Evolutionary conservation across 2,888 invertebrate species (phyloP).

Genomic region (Mactromeris polynyma): DNA sequence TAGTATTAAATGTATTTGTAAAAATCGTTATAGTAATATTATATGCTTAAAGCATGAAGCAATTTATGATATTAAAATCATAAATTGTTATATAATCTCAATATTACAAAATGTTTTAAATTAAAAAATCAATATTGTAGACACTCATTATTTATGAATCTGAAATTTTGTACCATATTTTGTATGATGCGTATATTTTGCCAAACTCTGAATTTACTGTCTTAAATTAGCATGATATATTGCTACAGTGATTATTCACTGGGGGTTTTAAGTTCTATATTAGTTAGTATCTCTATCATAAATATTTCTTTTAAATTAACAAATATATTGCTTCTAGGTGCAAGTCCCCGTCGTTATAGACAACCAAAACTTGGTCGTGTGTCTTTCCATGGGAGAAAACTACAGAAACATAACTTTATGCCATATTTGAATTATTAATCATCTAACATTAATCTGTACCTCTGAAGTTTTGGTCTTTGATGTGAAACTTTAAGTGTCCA

Average conservation of each 20-base stretch:
- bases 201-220: not conserved
- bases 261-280: not conserved
- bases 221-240: not conserved
- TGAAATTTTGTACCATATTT: not conserved
- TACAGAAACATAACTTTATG: not conserved
- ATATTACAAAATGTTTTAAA: not conserved
- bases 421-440: not conserved
- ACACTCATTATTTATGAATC: not conserved
- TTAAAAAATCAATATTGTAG: not conserved
- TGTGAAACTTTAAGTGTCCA: too few relatives aligned
- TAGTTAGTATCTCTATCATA: not conserved
- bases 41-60: not conserved
- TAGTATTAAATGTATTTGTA: too few relatives aligned
- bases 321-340: not conserved
- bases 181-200: not conserved
- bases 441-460: too few relatives aligned
- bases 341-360: not conserved
- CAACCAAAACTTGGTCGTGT: not conserved
- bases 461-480: too few relatives aligned
- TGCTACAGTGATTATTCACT: not conserved
- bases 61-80: not conserved
- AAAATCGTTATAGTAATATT: not conserved
- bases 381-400: not conserved
- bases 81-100: not conserved
- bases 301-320: not conserved